Percentiles rank a stretch among this genome's conserved stretches.
phyloP scores from a whole-genome alignment of 2,797 vertebrate species.

The Epinephelus awoara region DNA sequence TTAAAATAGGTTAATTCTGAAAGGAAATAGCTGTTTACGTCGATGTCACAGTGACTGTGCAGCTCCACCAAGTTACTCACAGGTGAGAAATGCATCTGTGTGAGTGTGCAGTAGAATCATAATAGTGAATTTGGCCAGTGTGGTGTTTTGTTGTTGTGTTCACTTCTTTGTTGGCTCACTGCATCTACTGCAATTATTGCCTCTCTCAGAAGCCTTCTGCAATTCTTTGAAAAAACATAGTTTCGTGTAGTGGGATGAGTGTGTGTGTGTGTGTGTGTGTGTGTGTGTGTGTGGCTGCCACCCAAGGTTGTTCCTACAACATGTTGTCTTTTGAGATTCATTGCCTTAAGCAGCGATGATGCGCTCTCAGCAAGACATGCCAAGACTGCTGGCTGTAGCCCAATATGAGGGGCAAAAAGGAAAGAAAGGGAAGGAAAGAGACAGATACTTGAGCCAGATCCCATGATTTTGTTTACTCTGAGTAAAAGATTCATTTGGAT shows the following conservation, averaged over 20 bases:
- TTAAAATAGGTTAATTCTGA: neutral
- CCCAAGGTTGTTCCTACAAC: constrained; percentile 75
- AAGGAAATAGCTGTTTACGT: neutral
- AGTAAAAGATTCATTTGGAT: constrained; percentile 63
- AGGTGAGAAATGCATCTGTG: neutral
- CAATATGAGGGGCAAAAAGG: constrained; percentile 56
- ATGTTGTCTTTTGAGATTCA: constrained; percentile 79
- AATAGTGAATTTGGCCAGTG: constrained; percentile 30
- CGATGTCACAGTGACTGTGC: neutral
- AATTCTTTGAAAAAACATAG: constrained; percentile 33
- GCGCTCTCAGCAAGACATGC: constrained; percentile 71
- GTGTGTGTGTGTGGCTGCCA: constrained; percentile 56
- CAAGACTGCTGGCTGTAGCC: constrained; percentile 74
- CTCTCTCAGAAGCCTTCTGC: constrained; percentile 34
- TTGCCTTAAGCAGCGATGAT: constrained; percentile 76
- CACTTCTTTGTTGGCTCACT: constrained; percentile 51
- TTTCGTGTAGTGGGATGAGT: constrained; percentile 24
- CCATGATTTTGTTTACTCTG: constrained; percentile 66
- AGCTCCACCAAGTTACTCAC: neutral
- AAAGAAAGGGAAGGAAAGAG: constrained; percentile 50
- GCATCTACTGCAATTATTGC: constrained; percentile 45
- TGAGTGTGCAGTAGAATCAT: neutral
- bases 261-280: constrained; percentile 1
- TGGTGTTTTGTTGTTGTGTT: constrained; percentile 41
- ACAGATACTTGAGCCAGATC: constrained; percentile 59